Conservation (phyloP, 2,113 vertebrate genomes). For the Hypanus sabinus region DNA sequence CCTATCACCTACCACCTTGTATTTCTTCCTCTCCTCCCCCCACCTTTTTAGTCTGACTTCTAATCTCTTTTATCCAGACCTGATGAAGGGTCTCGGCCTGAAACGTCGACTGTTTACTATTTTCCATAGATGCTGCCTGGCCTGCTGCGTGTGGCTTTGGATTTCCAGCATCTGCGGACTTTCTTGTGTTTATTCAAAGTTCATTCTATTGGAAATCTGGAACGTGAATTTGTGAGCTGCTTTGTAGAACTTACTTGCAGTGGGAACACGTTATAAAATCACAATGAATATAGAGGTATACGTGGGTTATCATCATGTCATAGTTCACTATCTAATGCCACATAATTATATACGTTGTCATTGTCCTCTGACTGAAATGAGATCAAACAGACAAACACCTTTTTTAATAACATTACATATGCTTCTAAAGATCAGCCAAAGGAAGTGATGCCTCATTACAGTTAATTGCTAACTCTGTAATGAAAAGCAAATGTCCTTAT, state of each 20-base stretch:
- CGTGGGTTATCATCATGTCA: background rate
- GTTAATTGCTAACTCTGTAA: background rate
- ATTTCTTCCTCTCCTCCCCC: too few relatives aligned
- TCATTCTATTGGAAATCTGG: background rate
- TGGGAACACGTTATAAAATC: background rate
- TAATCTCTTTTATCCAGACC: too few relatives aligned
- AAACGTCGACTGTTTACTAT: too few relatives aligned
- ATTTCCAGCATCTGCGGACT: too few relatives aligned
- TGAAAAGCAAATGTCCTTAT: slow-evolving; percentile 33
- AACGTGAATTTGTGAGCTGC: background rate
- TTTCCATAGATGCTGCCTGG: too few relatives aligned
- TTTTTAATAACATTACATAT: background rate
- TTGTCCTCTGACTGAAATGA: background rate
- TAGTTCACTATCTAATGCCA: background rate
- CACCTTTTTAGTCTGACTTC: too few relatives aligned
- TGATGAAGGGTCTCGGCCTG: too few relatives aligned
- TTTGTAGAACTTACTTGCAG: background rate
- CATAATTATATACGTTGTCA: too few relatives aligned
- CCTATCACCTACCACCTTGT: too few relatives aligned
- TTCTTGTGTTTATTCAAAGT: background rate
- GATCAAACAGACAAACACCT: background rate
- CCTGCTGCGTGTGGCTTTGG: too few relatives aligned
- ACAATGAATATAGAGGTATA: background rate
- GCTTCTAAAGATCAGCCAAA: background rate
- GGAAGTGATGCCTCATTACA: background rate